Evolutionary conservation across 2,113 vertebrate genomes (phyloP).

Genomic region (Gyps fulvus): DNA sequence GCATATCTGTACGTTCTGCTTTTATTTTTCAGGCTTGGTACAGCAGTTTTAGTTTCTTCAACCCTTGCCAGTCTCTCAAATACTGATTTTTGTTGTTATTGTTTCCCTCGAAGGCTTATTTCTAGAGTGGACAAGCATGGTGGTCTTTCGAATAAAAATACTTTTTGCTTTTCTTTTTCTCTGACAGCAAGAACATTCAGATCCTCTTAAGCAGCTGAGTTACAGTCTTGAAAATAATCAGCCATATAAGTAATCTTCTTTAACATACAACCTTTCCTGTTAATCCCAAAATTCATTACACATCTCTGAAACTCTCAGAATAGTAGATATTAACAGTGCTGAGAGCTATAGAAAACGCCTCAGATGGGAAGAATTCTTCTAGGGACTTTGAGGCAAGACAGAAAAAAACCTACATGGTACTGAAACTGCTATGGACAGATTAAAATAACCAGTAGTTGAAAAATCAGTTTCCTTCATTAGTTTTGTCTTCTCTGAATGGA

Average conservation of each 20-base stretch:
- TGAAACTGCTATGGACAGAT: not conserved
- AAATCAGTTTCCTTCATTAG: not conserved
- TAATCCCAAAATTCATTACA: not conserved
- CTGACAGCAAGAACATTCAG: slow-evolving; percentile 47
- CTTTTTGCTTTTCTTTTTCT: slow-evolving; percentile 47
- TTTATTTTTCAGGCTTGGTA: slow-evolving; percentile 64
- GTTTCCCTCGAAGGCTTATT: slow-evolving; percentile 38
- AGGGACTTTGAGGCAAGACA: not conserved
- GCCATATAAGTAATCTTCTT: not conserved
- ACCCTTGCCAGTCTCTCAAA: slow-evolving; percentile 21
- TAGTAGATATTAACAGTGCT: not conserved
- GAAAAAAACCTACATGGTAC: not conserved
- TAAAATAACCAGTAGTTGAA: not conserved
- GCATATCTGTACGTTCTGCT: slow-evolving; percentile 65
- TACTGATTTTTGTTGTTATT: slow-evolving; percentile 10
- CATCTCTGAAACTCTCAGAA: not conserved
- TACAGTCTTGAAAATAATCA: slow-evolving; percentile 23
- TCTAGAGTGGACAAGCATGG: slow-evolving; percentile 57
- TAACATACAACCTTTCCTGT: not conserved
- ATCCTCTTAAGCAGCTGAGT: slow-evolving; percentile 48
- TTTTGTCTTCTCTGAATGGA: slow-evolving; percentile 67
- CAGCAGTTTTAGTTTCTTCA: slow-evolving; percentile 54
- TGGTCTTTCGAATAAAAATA: slow-evolving; percentile 43
- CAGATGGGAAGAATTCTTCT: not conserved
- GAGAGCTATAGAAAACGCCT: not conserved